Conservation (phyloP, 2,797 vertebrate species). For the Psittacula echo region DNA sequence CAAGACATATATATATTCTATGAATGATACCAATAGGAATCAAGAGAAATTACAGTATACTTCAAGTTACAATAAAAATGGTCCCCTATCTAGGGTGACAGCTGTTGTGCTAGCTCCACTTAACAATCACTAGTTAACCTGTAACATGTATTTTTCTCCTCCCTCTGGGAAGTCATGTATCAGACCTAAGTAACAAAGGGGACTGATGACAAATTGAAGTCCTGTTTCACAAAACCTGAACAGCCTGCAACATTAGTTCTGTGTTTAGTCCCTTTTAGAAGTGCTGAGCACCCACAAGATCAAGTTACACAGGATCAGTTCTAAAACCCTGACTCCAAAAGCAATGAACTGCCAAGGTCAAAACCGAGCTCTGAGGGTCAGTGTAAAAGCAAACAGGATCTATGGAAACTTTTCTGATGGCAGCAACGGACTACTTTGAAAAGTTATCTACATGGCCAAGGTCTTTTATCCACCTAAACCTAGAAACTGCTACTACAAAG, state of each 20-base stretch:
- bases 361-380: background rate
- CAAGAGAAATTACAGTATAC: background rate
- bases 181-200: background rate
- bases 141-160: background rate
- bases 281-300: background rate
- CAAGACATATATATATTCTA: background rate
- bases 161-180: background rate
- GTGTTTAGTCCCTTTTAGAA: background rate
- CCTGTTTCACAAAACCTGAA: background rate
- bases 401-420: background rate
- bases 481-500: background rate
- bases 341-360: background rate
- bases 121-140: background rate
- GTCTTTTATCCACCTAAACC: background rate
- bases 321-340: background rate
- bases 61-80: background rate
- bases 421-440: background rate
- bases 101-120: background rate
- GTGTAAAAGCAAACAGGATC: background rate
- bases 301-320: background rate
- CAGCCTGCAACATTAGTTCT: background rate
- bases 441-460: background rate
- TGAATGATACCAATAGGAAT: background rate
- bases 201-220: background rate
- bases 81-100: fast-evolving